Conservation (phyloP, 2,113 vertebrate species). For the Sorex fumeus region DNA sequence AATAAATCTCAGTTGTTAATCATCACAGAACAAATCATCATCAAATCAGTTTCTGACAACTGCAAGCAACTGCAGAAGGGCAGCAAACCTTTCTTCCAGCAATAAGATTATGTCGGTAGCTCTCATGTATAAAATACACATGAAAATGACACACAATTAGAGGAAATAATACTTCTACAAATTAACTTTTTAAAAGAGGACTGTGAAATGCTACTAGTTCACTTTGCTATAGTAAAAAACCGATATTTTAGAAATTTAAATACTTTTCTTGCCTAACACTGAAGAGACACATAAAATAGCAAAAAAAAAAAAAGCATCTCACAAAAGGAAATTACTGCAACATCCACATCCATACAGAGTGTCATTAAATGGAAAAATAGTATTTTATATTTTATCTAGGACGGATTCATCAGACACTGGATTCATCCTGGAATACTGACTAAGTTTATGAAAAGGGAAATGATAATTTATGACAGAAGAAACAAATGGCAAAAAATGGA, state of each 20-base stretch:
- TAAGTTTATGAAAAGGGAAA: conserved; percentile 15
- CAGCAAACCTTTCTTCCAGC: conserved; percentile 35
- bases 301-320: conserved; percentile 8
- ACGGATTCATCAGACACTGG: neutral
- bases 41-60: conserved; percentile 5
- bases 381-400: neutral
- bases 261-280: neutral
- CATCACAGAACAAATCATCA: conserved; percentile 14
- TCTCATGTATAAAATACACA: conserved; percentile 17
- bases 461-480: conserved; percentile 28
- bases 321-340: conserved; percentile 21
- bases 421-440: neutral
- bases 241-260: neutral
- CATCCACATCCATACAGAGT: neutral
- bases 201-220: neutral
- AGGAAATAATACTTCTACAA: conserved; percentile 17
- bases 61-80: neutral
- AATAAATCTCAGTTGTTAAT: conserved; percentile 57
- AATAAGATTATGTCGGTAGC: neutral
- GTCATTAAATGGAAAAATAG: neutral
- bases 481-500: neutral
- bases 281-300: neutral
- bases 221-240: too few relatives aligned
- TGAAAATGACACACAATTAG: neutral
- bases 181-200: conserved; percentile 32